A percentile compares a stretch with the other conserved stretches of the same genome.
Evolutionary conservation across 2,113 vertebrate genomes (phyloP).

Genomic region (Tupaia chinensis): DNA sequence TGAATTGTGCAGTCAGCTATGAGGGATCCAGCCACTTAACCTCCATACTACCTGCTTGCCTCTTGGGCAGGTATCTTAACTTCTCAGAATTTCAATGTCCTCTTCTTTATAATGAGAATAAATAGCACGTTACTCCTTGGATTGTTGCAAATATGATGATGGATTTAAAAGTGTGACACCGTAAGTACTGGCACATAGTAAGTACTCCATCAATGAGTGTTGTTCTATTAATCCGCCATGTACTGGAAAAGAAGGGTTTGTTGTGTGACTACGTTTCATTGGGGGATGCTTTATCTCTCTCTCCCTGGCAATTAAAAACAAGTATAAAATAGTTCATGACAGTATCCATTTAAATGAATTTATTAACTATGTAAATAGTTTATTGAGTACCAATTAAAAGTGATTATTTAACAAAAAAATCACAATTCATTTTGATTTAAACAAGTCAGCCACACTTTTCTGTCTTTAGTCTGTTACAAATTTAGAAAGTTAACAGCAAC

Average conservation of each 20-base stretch:
- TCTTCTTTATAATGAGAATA: background rate
- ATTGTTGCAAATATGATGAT: background rate
- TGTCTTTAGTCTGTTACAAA: background rate
- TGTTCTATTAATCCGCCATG: background rate
- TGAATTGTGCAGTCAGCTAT: too few species aligned
- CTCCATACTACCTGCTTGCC: too few species aligned
- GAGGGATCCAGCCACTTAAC: too few species aligned
- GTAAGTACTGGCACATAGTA: background rate
- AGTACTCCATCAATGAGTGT: background rate
- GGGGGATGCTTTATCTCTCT: too few species aligned
- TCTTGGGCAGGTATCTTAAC: background rate
- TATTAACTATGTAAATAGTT: background rate
- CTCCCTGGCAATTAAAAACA: too few species aligned
- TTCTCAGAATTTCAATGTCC: background rate
- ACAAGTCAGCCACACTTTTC: constrained; percentile 1
- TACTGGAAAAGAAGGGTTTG: too few species aligned
- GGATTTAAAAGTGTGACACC: background rate
- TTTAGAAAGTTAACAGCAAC: background rate
- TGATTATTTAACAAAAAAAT: background rate
- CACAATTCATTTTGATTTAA: constrained; percentile 12
- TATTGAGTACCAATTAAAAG: background rate
- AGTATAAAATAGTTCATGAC: background rate
- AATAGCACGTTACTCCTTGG: background rate
- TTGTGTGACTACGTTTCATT: too few species aligned
- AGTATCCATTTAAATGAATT: background rate